A percentile compares a stretch with the other conserved stretches of the same genome.
These are phyloP conservation scores for Catonia carolina DNA, from an alignment of 2,888 invertebrate species.

Conservation along the genomic window DNA sequence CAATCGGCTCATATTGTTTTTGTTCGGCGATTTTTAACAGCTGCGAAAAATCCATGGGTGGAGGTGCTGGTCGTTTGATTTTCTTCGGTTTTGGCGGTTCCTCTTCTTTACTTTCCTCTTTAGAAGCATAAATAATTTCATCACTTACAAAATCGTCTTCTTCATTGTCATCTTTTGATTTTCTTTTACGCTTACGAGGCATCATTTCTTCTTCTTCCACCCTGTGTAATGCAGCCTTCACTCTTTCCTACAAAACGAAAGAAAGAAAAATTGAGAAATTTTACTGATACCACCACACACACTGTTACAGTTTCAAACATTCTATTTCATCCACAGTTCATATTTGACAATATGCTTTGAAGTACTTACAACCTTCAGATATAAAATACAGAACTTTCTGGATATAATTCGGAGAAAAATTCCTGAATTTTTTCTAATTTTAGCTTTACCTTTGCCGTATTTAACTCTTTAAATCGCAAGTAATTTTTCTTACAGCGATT, in stretches of 20 bases:
- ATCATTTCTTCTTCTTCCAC: conserved; percentile 65
- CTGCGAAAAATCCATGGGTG: conserved; percentile 71
- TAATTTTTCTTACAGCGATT: too few species aligned
- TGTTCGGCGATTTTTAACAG: conserved; percentile 74
- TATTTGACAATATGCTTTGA: too few species aligned
- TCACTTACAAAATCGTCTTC: conserved; percentile 41
- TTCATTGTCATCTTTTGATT: conserved; percentile 39
- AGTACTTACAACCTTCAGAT: too few species aligned
- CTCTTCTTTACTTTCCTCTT: conserved; percentile 42
- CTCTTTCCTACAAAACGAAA: conserved; percentile 49
- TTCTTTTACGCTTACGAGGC: conserved; percentile 58
- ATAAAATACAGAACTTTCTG: too few species aligned
- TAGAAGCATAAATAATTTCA: conserved; percentile 40
- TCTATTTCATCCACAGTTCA: too few species aligned
- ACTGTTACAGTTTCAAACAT: too few species aligned
- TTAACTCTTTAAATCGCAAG: too few species aligned
- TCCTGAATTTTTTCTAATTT: too few species aligned
- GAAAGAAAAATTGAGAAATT: neutral
- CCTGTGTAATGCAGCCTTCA: conserved; percentile 63
- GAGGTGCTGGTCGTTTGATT: conserved; percentile 54
- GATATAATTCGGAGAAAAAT: too few species aligned
- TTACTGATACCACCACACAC: too few species aligned
- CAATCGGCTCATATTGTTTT: conserved; percentile 73
- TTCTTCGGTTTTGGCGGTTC: conserved; percentile 30
- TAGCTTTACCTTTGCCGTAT: too few species aligned